Base-by-base conservation (phyloP, 2,888 invertebrate genomes). In the Cephus pygmeus region DNA sequence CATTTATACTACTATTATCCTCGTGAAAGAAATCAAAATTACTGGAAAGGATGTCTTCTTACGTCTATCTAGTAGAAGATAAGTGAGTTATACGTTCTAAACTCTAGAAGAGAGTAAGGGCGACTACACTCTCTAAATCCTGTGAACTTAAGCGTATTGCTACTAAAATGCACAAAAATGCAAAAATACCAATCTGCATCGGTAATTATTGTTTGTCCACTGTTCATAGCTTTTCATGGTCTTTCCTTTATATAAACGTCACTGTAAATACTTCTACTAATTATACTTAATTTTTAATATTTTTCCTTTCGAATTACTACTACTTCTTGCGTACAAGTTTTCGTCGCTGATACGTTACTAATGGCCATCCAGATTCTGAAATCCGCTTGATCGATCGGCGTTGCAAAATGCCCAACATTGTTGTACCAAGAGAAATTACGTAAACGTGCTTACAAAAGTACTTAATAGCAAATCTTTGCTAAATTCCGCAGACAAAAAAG, bases 261-360 rank as follows among this genome's bases (percentile, higher is more conserved):
- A 79, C 81, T 86, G 86, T 86, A 86, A 80, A 86, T 85, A 85
- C 80, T 81, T 84, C 79, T 85, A 83, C 81, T 86, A 81, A 85
- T 84, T 83, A 82, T 83, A 81, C 78, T 78, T 82, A 78, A 81
- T 80, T 69, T 77, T 81, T 82, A 83, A 79, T 69, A 34, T 74
- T 11, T 73, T 35, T 73, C 73, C 34, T 35, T n/a, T 12, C 74
- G 36, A 36, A 74, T 33, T 35, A 15, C 12, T 33, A 34, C 23
- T 23, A 74, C 3, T 35, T 34, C 71, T 71, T 31, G 71, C 71
- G 71, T 71, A 71, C 56, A 56, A 56, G 56, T 23, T 56, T 56
- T 56, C 56, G 56, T 56, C 23, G 56, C 56, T 56, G 56, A 56
- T 56, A 56, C 23, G 56, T 56, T 56, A 23, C 56, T 56, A 56